A percentile compares a stretch with the other conserved stretches of the same genome.
These are phyloP conservation scores for Psix sp. DNA, from an alignment of 1,140 invertebrate genomes.

Conservation along the genomic window DNA sequence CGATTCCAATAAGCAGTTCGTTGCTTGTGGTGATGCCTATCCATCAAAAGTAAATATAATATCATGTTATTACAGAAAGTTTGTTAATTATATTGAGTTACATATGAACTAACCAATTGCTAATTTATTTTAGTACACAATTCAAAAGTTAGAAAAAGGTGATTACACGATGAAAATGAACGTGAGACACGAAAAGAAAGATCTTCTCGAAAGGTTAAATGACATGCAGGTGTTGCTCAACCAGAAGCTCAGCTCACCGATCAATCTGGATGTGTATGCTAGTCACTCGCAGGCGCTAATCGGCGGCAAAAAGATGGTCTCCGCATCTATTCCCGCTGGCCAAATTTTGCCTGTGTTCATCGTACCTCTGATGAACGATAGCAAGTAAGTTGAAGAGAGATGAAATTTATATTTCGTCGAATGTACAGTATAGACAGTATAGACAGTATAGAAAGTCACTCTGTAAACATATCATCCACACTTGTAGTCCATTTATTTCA, in stretches of 20 bases:
- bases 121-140: conserved; percentile 81
- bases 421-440: no score
- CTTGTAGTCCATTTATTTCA: neutral
- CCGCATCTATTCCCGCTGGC: conserved; percentile 80
- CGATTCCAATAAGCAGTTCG: conserved; percentile 92
- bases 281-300: conserved; percentile 81
- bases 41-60: conserved; percentile 83
- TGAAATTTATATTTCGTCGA: no score
- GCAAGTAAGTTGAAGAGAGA: conserved; percentile 82
- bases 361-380: conserved; percentile 83
- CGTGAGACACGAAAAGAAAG: conserved; percentile 91
- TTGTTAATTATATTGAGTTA: no score
- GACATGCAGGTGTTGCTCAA: conserved; percentile 86
- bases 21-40: conserved; percentile 93
- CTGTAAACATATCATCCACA: neutral
- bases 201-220: conserved; percentile 90
- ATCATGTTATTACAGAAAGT: conserved; percentile 4
- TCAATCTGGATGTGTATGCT: conserved; percentile 88
- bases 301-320: conserved; percentile 86
- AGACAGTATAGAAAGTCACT: no score
- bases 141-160: conserved; percentile 94
- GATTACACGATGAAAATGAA: conserved; percentile 92
- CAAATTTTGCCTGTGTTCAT: conserved; percentile 85
- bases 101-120: no score
- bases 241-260: conserved; percentile 85